Conservation (phyloP, 2,888 invertebrate species). For the Nebria salina region DNA sequence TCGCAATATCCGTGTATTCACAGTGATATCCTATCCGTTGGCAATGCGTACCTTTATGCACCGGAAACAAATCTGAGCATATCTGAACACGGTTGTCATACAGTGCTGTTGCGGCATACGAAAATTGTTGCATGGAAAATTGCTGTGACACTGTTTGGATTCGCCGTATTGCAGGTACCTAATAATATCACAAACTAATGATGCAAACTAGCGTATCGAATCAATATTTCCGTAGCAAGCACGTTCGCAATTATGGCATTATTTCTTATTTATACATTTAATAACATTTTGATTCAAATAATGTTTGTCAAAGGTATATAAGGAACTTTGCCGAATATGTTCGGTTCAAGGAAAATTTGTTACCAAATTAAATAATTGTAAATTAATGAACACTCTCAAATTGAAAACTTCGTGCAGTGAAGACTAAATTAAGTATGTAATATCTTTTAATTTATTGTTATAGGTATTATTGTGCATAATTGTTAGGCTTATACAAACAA, state of each 20-base stretch:
- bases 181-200: background rate
- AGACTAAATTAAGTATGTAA: background rate
- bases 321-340: too few relatives aligned
- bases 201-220: background rate
- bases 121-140: slow-evolving; percentile 55
- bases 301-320: too few relatives aligned
- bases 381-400: too few relatives aligned
- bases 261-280: too few relatives aligned
- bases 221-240: background rate
- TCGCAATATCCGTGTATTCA: slow-evolving; percentile 69
- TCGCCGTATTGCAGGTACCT: slow-evolving; percentile 36
- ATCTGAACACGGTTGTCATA: slow-evolving; percentile 58
- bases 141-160: slow-evolving; percentile 16
- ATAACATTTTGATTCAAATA: too few relatives aligned
- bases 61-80: slow-evolving; percentile 61
- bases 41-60: slow-evolving; percentile 67
- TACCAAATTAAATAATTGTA: too few relatives aligned
- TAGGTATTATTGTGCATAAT: slow-evolving; percentile 22
- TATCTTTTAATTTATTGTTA: background rate
- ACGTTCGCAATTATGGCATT: too few relatives aligned
- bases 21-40: slow-evolving; percentile 66
- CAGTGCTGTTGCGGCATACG: slow-evolving; percentile 55
- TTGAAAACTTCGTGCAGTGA: too few relatives aligned
- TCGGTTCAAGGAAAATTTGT: too few relatives aligned
- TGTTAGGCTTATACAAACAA: slow-evolving; percentile 38